Evolutionary conservation across 1,140 invertebrate genomes (phyloP).

Genomic region (Copidosoma floridanum): DNA sequence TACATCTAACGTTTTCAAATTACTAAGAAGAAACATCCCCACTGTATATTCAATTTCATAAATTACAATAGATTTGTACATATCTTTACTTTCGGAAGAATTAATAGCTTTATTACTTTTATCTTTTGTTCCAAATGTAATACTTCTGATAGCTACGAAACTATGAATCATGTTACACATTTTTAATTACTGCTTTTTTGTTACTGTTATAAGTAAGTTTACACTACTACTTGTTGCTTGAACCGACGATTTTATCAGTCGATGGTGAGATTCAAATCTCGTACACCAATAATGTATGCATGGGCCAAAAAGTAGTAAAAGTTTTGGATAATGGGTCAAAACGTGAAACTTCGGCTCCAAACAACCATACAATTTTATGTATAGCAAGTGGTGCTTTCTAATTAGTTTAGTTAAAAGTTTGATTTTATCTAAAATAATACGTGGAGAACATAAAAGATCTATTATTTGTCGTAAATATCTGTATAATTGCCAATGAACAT

Average conservation of each 20-base stretch:
- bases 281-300: background rate
- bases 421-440: background rate
- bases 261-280: background rate
- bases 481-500: background rate
- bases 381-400: background rate
- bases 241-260: background rate
- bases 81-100: too few species aligned
- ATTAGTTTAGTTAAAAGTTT: background rate
- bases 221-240: background rate
- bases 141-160: background rate
- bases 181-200: background rate
- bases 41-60: too few species aligned
- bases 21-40: too few species aligned
- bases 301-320: slow-evolving; percentile 6
- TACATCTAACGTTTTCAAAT: too few species aligned
- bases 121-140: background rate
- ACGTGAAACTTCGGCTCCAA: slow-evolving; percentile 13
- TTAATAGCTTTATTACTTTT: background rate
- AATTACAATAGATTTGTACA: too few species aligned
- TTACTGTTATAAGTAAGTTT: background rate
- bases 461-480: slow-evolving; percentile 4
- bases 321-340: background rate
- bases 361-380: background rate
- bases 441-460: background rate
- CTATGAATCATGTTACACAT: background rate